These are phyloP conservation scores for Tyrannus savana DNA, from an alignment of 2,113 vertebrate species.

Conservation along the genomic window DNA sequence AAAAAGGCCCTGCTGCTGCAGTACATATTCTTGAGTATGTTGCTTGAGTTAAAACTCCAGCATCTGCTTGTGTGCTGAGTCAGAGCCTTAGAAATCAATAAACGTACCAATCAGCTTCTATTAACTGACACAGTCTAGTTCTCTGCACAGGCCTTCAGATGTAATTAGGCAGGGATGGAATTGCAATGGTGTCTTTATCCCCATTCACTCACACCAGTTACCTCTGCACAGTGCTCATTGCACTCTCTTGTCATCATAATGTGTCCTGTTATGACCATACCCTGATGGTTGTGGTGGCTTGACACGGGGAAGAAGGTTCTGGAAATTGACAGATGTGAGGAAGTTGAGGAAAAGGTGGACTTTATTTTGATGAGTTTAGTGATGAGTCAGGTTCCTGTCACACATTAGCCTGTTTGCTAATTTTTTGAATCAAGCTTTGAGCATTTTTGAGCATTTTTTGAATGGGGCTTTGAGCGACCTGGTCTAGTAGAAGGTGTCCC, in stretches of 20 bases:
- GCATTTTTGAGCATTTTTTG: too few relatives aligned
- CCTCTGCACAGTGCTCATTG: background rate
- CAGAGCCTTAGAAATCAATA: slow-evolving; percentile 26
- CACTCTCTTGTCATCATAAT: rapidly evolving
- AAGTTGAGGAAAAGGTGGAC: background rate
- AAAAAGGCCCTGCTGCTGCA: background rate
- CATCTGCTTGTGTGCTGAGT: background rate
- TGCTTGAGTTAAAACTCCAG: background rate
- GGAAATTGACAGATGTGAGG: background rate
- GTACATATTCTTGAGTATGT: background rate
- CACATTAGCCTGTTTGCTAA: background rate
- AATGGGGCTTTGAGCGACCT: background rate
- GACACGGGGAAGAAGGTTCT: background rate
- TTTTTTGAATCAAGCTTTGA: background rate
- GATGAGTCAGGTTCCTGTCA: background rate
- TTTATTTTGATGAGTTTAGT: background rate
- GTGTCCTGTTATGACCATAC: background rate
- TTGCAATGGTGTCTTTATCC: background rate
- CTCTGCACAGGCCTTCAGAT: background rate
- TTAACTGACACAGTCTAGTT: background rate
- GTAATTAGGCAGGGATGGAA: background rate
- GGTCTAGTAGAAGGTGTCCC: background rate
- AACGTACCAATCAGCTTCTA: background rate
- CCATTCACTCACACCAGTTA: background rate
- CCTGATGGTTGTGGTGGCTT: background rate